Conservation (phyloP, 2,888 invertebrate genomes). For the Branchinecta sandiegonensis region DNA sequence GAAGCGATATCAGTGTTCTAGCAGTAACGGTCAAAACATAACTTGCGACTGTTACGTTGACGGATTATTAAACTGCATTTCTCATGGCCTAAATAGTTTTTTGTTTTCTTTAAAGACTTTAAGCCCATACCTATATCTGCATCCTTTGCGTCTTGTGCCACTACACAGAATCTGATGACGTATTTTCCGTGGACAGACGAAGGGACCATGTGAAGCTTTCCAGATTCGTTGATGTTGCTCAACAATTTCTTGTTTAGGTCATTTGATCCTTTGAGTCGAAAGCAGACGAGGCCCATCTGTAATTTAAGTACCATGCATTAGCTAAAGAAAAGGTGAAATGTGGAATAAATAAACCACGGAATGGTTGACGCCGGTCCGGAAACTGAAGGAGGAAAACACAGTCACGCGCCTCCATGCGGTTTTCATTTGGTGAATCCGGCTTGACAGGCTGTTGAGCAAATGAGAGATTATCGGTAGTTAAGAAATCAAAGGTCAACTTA, state of each 20-base stretch:
- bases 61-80: too few relatives aligned
- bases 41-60: too few relatives aligned
- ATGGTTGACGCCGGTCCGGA: too few relatives aligned
- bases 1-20: too few relatives aligned
- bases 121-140: slow-evolving; percentile 44
- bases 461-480: too few relatives aligned
- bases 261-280: slow-evolving; percentile 65
- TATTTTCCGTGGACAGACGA: slow-evolving; percentile 59
- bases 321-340: too few relatives aligned
- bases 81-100: too few relatives aligned
- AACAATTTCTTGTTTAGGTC: slow-evolving; percentile 57
- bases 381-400: too few relatives aligned
- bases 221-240: slow-evolving; percentile 63
- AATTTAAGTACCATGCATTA: slow-evolving; percentile 26
- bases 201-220: slow-evolving; percentile 72
- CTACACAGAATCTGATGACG: slow-evolving; percentile 63
- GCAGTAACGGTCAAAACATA: too few relatives aligned
- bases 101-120: too few relatives aligned
- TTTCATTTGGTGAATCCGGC: not conserved
- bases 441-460: too few relatives aligned
- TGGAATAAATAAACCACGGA: too few relatives aligned
- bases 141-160: slow-evolving; percentile 57
- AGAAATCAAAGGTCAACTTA: slow-evolving; percentile 34
- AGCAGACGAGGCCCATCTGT: slow-evolving; percentile 79
- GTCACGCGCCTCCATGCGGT: not conserved